Base-by-base conservation (phyloP, 2,797 vertebrate species). In the Oophaga sylvatica region DNA sequence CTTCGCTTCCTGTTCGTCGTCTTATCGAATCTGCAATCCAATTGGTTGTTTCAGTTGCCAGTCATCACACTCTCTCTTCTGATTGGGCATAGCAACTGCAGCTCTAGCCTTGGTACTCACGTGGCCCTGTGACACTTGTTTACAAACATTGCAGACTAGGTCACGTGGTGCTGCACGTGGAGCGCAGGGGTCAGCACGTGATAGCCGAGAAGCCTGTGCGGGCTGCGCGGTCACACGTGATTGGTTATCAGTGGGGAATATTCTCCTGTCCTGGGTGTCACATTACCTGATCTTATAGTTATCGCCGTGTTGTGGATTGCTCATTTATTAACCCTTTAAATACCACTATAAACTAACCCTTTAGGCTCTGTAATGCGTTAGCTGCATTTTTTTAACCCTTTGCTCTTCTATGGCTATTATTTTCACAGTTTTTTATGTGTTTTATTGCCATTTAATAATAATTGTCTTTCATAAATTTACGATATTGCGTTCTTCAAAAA, bases 111-210 rank as follows among this genome's bases (percentile, higher is more conserved):
- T 0, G 15, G 11, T 11, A 22, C 84, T 86, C 84, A 86, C 84
- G 78, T 81, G 78, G 53, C 53, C 11, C 8, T 4, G 20, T 86
- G 85, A 73, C 67, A 65, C 85, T 59, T 86, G 85, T 86, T 86
- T 86, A 81, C 78, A 86, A 86, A 86, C 85, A 86, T 80, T 80
- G 35, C 19, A 8, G 22, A 0, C 3, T 0, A 0, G 20, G 5
- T n/a, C 77, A 86, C 53, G 56, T 62, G 78, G 56, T 17, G 8
- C 17, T 62, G 22, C 65, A 86, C 65, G 78, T 73, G 85, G 78
- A 62, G 13, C 11, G 16, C 35, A 62, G 67, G 65, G 56, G 31
- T 78, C 22, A 35, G 85, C 85, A 53, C 78, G 85, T 86, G 85
- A 86, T 31, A 29, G 65, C 65, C 26, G 65, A 16, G 31, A 8